Evolutionary conservation across 1,140 invertebrate species (phyloP), one percentile per base, ranked within the genome.

Genomic region (Nasonia longicornis): DNA sequence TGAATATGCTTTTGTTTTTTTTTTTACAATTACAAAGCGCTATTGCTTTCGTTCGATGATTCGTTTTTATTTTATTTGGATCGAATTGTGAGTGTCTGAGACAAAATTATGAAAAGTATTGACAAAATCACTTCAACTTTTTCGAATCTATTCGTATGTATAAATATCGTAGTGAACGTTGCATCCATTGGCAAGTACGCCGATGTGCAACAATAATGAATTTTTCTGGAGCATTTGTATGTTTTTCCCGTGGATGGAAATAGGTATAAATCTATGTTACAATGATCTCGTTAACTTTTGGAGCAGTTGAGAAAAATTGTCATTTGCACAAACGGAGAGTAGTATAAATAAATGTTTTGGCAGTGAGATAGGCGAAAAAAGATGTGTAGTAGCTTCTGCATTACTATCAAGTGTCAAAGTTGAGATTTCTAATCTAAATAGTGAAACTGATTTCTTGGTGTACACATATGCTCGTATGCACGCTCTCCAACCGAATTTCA

Each of bases 401-500:
- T 63, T 74, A 35, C 3, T 35, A 78, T 67, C 64, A 78, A 78
- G 66, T 78, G 29, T 74, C 38, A 82, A 74, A 7, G 38, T 73
- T 77, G 8, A 73, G 69, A 79, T 22, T 7, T 66, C 3, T 77
- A 67, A 73, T 52, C 75, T 81, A 26, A 67, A 52, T 63, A 82
- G 31, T 75, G 70, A 79, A 3, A 79, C 42, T 75, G 58, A 48
- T 79, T 79, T 48, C 48, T 82, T 42, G 10, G 73, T 82, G 77
- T 64, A 31, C 45, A 70, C 31, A 45, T 26, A 70, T 76, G 64
- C 69, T 66, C 26, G 76, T 42, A 82, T 72, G 29, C 64, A 58
- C 31, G 38, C 20, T 77, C 45, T 69, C 48, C 12, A 83, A 74
- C 83, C 83, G 84, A 89, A 89, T 89, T 87, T 88, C 85, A 86